A percentile compares a stretch with the other conserved stretches of the same genome.
Conservation (phyloP, 30 jellyfish, hydroid and myxozoan species). For the Hydra vulgaris region DNA sequence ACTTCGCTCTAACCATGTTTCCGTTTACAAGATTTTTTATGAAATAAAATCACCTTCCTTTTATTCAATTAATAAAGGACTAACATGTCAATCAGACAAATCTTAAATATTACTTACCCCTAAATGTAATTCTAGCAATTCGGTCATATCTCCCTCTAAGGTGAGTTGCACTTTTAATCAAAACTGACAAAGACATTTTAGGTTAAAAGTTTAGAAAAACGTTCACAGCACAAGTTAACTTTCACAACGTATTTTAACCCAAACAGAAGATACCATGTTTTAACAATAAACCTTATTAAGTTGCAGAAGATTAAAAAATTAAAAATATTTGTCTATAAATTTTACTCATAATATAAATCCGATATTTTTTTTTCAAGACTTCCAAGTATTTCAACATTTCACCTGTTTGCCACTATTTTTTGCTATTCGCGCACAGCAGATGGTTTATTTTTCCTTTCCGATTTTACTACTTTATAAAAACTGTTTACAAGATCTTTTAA, state of each 20-base stretch:
- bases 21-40: too few relatives aligned
- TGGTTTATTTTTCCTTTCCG: neutral
- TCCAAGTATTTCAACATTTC: neutral
- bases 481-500: too few relatives aligned
- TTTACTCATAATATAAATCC: neutral
- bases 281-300: too few relatives aligned
- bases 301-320: too few relatives aligned
- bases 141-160: slow-evolving; percentile 84
- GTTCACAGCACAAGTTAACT: too few relatives aligned
- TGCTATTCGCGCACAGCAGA: neutral
- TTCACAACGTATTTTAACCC: too few relatives aligned
- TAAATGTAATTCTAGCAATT: slow-evolving; percentile 61
- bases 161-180: slow-evolving; percentile 63
- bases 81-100: neutral
- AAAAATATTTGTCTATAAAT: too few relatives aligned
- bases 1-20: too few relatives aligned
- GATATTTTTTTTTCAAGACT: neutral
- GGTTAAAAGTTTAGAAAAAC: neutral
- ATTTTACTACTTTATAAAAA: neutral
- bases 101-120: slow-evolving; percentile 42
- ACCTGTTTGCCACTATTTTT: neutral
- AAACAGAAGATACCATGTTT: neutral
- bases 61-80: too few relatives aligned
- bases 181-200: slow-evolving; percentile 47
- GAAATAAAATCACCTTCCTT: too few relatives aligned